A percentile compares a stretch with the other conserved stretches of the same genome.
These are phyloP conservation scores for Melanotaenia pygmaea DNA, from an alignment of 2,797 vertebrate genomes.

Conservation along the genomic window DNA sequence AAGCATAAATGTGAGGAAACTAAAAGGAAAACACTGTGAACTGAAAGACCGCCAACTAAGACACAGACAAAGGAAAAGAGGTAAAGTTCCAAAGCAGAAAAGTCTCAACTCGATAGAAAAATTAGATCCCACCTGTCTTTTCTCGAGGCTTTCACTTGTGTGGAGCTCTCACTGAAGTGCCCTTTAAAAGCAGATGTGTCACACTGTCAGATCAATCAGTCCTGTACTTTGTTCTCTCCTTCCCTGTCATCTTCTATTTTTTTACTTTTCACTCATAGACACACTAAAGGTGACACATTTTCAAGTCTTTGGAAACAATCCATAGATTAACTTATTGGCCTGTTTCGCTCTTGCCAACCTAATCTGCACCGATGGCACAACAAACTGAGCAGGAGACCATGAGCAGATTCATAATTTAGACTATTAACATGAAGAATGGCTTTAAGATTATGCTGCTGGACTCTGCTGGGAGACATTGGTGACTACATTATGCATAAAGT, in stretches of 20 bases:
- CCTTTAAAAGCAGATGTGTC: conserved; percentile 48
- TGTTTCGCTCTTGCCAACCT: conserved; percentile 6
- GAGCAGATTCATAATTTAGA: conserved; percentile 49
- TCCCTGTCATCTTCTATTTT: not conserved
- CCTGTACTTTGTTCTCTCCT: conserved; percentile 23
- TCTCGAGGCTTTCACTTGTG: conserved; percentile 25
- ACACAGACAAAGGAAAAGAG: conserved; percentile 10
- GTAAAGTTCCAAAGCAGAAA: conserved; percentile 10
- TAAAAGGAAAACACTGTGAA: conserved; percentile 6
- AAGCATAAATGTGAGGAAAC: conserved; percentile 7
- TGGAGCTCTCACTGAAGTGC: conserved; percentile 46
- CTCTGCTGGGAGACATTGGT: conserved; percentile 44
- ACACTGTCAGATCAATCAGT: conserved; percentile 59
- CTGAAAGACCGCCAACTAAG: conserved; percentile 7
- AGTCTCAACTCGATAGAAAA: conserved; percentile 12
- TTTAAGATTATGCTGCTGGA: conserved; percentile 54
- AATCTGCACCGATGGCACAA: conserved; percentile 44
- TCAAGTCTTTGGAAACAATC: conserved; percentile 39
- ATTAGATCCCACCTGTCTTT: conserved; percentile 30
- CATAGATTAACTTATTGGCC: conserved; percentile 26
- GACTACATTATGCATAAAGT: conserved; percentile 48
- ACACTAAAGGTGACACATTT: conserved; percentile 8
- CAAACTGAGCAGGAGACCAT: conserved; percentile 31
- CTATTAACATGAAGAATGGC: conserved; percentile 57
- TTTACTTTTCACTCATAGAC: conserved; percentile 8